These are phyloP conservation scores for Vimba vimba DNA, from an alignment of 2,113 vertebrate species.

Conservation along the genomic window DNA sequence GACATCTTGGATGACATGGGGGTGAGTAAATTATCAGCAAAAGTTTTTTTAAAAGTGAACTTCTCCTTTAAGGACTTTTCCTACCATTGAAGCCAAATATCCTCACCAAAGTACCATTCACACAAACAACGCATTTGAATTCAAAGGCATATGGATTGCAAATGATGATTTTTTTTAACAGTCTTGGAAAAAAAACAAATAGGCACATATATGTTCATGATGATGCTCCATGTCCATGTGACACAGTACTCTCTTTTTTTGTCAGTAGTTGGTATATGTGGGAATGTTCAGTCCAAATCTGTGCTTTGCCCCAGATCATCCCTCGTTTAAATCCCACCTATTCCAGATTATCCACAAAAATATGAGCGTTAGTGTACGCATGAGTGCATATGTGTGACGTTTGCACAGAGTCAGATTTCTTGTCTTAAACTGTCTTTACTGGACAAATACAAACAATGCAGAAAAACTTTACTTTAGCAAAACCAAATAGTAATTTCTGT, in stretches of 20 bases:
- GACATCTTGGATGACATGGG: too few species aligned
- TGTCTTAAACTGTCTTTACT: background rate
- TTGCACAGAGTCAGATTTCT: background rate
- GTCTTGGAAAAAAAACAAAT: background rate
- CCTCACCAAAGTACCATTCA: background rate
- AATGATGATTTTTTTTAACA: background rate
- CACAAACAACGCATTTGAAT: background rate
- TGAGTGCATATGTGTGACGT: background rate
- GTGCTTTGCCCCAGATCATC: slow-evolving; percentile 37
- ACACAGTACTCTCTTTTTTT: background rate
- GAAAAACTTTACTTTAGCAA: background rate
- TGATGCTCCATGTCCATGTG: slow-evolving; percentile 11
- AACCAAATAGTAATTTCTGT: background rate
- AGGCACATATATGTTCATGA: background rate
- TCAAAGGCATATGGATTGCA: background rate
- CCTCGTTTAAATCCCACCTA: slow-evolving; percentile 32
- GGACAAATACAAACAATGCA: background rate
- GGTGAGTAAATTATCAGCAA: too few species aligned
- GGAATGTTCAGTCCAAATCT: slow-evolving; percentile 31
- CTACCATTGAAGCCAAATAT: background rate
- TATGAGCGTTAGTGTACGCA: background rate
- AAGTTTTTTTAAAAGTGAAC: too few species aligned
- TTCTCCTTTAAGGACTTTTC: background rate
- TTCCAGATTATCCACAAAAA: slow-evolving; percentile 43
- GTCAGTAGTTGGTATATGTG: slow-evolving; percentile 6